Percentiles rank a stretch among this genome's conserved stretches.
Conservation (phyloP, 2,113 vertebrate species). For the Phrynocephalus versicolor region DNA sequence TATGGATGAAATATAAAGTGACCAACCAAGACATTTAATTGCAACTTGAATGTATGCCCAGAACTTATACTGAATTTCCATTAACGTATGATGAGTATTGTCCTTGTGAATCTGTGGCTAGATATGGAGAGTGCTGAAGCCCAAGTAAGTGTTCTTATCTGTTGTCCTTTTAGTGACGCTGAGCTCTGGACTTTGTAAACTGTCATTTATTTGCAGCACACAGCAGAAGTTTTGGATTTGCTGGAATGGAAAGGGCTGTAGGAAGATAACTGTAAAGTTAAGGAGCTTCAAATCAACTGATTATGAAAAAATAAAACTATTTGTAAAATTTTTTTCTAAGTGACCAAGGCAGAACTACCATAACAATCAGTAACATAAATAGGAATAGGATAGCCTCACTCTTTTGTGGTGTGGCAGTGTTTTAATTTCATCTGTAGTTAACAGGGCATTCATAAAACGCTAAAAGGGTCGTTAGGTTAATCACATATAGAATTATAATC, state of each 20-base stretch:
- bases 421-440: background rate
- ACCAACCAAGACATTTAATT: background rate
- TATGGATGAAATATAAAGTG: background rate
- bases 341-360: background rate
- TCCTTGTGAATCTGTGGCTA: background rate
- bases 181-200: slow-evolving; percentile 25
- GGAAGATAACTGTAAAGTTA: background rate
- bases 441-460: background rate
- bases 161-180: slow-evolving; percentile 5
- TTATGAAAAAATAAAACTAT: too few relatives aligned
- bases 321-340: too few relatives aligned
- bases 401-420: background rate
- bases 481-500: background rate
- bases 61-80: background rate
- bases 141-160: slow-evolving; percentile 15
- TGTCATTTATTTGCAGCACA: background rate
- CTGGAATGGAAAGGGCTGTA: background rate
- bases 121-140: background rate
- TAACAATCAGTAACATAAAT: background rate
- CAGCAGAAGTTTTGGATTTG: background rate
- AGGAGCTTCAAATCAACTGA: background rate
- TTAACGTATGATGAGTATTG: background rate
- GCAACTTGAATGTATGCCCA: background rate
- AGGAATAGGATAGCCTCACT: background rate
- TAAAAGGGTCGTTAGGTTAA: background rate